Percentiles rank a stretch among this genome's conserved stretches.
phyloP scores from a whole-genome alignment of 2,888 invertebrate genomes.

The Sphinx pinastri region DNA sequence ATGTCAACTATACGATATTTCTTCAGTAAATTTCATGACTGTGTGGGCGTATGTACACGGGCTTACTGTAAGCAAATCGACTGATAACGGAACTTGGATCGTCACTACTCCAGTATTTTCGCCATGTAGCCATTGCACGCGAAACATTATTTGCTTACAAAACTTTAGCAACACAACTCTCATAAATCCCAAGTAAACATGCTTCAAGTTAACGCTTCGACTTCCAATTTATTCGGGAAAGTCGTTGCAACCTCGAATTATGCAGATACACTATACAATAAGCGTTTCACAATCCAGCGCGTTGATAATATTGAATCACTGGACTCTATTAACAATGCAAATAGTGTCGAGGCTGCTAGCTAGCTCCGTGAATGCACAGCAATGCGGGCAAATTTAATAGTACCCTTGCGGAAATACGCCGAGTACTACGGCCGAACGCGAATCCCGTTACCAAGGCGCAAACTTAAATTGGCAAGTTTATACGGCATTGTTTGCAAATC shows the following conservation, averaged over 20 bases:
- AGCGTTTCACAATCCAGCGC: conserved; percentile 47
- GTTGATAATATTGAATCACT: conserved; percentile 75
- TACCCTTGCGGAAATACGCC: conserved; percentile 26
- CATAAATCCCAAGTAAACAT: too few species aligned
- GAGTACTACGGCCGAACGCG: conserved; percentile 33
- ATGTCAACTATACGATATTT: too few species aligned
- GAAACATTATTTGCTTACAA: too few species aligned
- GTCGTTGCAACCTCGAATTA: conserved; percentile 3
- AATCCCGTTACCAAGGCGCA: conserved; percentile 34
- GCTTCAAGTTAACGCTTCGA: background rate
- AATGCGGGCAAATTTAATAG: conserved; percentile 41
- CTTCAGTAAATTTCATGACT: too few species aligned
- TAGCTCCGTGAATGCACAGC: conserved; percentile 69
- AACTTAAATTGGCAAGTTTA: conserved; percentile 51
- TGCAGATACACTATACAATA: conserved; percentile 29
- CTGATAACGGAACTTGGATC: too few species aligned
- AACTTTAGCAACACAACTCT: too few species aligned
- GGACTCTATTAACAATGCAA: conserved; percentile 77
- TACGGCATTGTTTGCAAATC: conserved; percentile 71
- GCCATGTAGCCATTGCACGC: too few species aligned
- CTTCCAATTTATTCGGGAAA: conserved; percentile 8
- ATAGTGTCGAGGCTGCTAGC: conserved; percentile 65
- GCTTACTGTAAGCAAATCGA: too few species aligned
- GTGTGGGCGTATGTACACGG: too few species aligned
- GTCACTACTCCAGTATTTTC: too few species aligned